Evolutionary conservation across 2,797 vertebrate species (phyloP).

Genomic region (Ateles fusciceps): DNA sequence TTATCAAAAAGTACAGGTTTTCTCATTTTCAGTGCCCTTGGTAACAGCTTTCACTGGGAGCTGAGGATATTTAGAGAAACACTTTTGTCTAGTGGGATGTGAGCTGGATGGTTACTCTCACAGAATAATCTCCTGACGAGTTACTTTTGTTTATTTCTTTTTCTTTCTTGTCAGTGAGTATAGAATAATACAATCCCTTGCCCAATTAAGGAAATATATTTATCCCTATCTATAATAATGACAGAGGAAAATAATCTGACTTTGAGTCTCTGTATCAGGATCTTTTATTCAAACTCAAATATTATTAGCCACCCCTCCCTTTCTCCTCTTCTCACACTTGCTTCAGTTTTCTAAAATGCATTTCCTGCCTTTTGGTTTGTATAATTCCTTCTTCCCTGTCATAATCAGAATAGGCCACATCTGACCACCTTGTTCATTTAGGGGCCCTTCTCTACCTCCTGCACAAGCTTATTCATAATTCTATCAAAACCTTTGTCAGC

Average conservation of each 20-base stretch:
- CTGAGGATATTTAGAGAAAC: not conserved
- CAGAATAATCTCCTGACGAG: not conserved
- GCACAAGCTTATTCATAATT: not conserved
- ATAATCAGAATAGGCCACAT: not conserved
- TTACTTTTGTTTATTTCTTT: not conserved
- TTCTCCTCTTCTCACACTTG: not conserved
- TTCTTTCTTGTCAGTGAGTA: not conserved
- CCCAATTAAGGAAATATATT: not conserved
- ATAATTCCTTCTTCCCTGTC: not conserved
- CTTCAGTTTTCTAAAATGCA: not conserved
- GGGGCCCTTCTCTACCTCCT: rapidly evolving
- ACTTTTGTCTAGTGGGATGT: not conserved
- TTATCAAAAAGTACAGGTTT: not conserved
- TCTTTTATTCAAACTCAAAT: not conserved
- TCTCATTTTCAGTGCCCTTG: not conserved
- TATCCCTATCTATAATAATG: not conserved
- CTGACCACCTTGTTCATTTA: not conserved
- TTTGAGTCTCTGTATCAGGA: not conserved
- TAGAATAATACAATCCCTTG: not conserved
- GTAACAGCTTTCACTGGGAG: not conserved
- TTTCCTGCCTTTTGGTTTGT: not conserved
- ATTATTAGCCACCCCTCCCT: not conserved
- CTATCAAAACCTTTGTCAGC: not conserved
- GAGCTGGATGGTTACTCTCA: not conserved
- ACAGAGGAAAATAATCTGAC: not conserved